A percentile compares a stretch with the other conserved stretches of the same genome.
phyloP scores from a whole-genome alignment of 1,140 invertebrate species.

The Drosophila rufa region DNA sequence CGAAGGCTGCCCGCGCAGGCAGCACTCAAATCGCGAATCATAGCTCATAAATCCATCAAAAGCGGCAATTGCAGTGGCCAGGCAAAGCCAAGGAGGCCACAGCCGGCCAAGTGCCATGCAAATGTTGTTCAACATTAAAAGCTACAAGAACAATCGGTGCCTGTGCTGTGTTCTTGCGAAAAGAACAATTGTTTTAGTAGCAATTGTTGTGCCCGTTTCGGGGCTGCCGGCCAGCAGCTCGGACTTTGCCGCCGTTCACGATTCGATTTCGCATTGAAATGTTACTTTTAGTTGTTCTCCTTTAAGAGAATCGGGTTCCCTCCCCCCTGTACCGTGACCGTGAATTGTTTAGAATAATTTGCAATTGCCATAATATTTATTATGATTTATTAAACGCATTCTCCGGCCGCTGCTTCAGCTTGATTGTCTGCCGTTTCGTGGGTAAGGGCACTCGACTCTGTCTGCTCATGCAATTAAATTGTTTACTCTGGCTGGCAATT shows the following conservation, averaged over 20 bases:
- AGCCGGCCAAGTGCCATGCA: conserved; percentile 74
- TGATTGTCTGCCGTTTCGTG: conserved; percentile 13
- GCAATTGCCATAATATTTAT: conserved; percentile 81
- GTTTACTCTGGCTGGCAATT: conserved; percentile 73
- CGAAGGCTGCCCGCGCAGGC: conserved; percentile 64
- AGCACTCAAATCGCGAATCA: conserved; percentile 64
- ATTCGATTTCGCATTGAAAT: conserved; percentile 59
- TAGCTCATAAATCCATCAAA: conserved; percentile 81
- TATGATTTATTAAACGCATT: conserved; percentile 78
- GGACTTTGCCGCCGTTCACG: conserved; percentile 41
- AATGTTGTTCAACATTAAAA: conserved; percentile 81
- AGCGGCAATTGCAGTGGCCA: conserved; percentile 31
- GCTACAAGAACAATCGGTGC: conserved; percentile 72
- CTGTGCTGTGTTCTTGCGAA: conserved; percentile 40
- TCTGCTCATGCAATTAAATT: conserved; percentile 69
- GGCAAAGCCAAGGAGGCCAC: conserved; percentile 39
- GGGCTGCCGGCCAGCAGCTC: conserved; percentile 24
- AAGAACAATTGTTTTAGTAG: conserved; percentile 79
- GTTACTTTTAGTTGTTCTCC: conserved; percentile 50
- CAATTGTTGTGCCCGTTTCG: conserved; percentile 52
- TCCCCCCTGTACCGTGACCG: conserved; percentile 64
- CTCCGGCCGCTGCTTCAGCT: conserved; percentile 7
- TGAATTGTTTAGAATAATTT: conserved; percentile 79
- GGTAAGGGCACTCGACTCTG: conserved; percentile 67
- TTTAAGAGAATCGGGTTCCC: conserved; percentile 8